Evolutionary conservation across 2,797 vertebrate species (phyloP), one percentile per base, ranked within the genome.

Genomic region (Phyllotis vaccarum): DNA sequence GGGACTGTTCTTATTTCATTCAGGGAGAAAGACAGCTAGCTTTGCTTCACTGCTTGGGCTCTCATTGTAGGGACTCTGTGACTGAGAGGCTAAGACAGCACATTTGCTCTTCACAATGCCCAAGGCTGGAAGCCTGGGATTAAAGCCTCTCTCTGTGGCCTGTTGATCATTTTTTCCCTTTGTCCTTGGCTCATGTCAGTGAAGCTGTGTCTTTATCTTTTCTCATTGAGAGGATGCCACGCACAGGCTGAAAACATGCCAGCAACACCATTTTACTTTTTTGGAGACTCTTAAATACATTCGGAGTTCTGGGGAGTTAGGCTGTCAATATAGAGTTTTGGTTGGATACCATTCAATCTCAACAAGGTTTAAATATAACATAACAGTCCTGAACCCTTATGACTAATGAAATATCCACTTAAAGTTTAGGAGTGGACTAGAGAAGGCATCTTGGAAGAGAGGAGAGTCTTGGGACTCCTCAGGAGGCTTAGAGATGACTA

Each of bases 1-100:
- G 24, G 86, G n/a, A 13, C 37, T 56, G 75, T n/a, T 5, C 66
- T 90, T 90, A 43, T 89, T 91, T 89, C 34, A 14, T 82, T 68
- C 54, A 46, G 81, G 66, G 66, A 24, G 66, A 74, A 40, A 66
- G 88, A 31, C 37, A n/a, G 7, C 5, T 92, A 49, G 22, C 24
- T 79, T 82, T 86, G 22, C 49, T 46, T 92, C 54, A 29, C 81
- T 86, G n/a, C 54, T 31, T 14, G 49, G 62, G 70, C 75, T 83
- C 49, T 60, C 12, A 0, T 80, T 68, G 58, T 34, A 62, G 19
- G 68, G 27, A 12, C 8, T 49, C 68, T 0, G 7, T 56, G 89
- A 40, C 49, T 10, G 31, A 14, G n/a, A 68, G 49, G 75, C 16
- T 37, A 79, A 90, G 82, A 64, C 56, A 11, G 43, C 43, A 75